Percentiles rank a stretch among this genome's conserved stretches.
These are phyloP conservation scores for Chironomus tentans DNA, from an alignment of 2,888 invertebrate species.

Conservation along the genomic window DNA sequence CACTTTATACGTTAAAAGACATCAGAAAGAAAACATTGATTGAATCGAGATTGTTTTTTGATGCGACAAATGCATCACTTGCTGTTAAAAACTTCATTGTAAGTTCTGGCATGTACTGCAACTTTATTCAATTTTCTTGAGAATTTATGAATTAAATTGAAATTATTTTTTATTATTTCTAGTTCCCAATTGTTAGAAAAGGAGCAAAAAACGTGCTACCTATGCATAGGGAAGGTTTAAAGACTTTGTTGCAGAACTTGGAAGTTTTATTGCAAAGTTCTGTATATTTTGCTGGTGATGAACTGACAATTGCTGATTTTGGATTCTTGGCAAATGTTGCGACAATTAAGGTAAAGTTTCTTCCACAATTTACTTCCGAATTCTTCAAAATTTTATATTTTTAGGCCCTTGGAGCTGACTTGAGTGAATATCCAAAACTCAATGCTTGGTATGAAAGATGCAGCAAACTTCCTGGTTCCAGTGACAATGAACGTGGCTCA, in stretches of 20 bases:
- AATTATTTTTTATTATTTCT: neutral
- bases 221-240: neutral
- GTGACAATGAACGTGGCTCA: constrained; percentile 53
- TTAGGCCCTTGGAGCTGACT: constrained; percentile 29
- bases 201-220: neutral
- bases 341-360: constrained; percentile 31
- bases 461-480: constrained; percentile 47
- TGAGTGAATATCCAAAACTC: constrained; percentile 29
- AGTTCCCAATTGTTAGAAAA: neutral
- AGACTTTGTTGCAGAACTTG: constrained; percentile 28
- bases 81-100: neutral
- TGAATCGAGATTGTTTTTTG: neutral
- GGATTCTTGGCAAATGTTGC: constrained; percentile 39
- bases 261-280: constrained; percentile 36
- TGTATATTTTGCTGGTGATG: constrained; percentile 40
- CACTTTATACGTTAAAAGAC: neutral
- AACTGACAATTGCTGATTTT: constrained; percentile 43
- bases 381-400: neutral
- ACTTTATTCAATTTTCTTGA: neutral
- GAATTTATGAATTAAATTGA: neutral
- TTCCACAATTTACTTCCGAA: too few species aligned
- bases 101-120: neutral
- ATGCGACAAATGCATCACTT: neutral
- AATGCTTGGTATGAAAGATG: constrained; percentile 50
- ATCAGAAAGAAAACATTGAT: neutral